These are phyloP conservation scores for Tenualosa ilisha DNA, from an alignment of 2,797 vertebrate species.

Conservation along the genomic window DNA sequence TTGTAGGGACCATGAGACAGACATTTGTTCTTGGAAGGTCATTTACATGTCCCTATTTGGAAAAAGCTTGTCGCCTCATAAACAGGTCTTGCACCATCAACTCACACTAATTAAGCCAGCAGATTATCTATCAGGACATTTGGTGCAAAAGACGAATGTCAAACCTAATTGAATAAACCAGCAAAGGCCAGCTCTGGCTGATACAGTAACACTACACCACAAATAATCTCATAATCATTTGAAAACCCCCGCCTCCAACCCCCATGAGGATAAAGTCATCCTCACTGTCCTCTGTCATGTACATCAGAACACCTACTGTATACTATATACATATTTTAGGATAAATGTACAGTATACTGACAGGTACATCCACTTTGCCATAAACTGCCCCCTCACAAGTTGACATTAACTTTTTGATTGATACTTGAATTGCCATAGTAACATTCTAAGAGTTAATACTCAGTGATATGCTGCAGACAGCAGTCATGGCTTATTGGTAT, in stretches of 20 bases:
- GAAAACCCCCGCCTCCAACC: not conserved
- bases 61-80: not conserved
- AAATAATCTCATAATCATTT: constrained; percentile 18
- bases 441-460: not conserved
- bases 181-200: constrained; percentile 40
- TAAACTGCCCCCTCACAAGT: not conserved
- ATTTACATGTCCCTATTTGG: not conserved
- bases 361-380: not conserved
- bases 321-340: not conserved
- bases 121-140: constrained; percentile 20
- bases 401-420: not conserved
- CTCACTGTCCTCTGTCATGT: not conserved
- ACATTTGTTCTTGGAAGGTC: constrained; percentile 1
- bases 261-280: not conserved
- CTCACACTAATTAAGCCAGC: not conserved
- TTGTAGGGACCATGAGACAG: not conserved
- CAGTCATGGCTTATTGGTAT: not conserved
- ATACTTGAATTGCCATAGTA: not conserved
- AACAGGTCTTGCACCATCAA: not conserved
- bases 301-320: not conserved
- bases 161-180: constrained; percentile 48
- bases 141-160: constrained; percentile 41
- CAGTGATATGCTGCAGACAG: not conserved
- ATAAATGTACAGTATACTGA: not conserved
- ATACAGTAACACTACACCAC: constrained; percentile 36